Evolutionary conservation across 2,113 vertebrate species (phyloP), one percentile per base, ranked within the genome.

Genomic region (Sander lucioperca): DNA sequence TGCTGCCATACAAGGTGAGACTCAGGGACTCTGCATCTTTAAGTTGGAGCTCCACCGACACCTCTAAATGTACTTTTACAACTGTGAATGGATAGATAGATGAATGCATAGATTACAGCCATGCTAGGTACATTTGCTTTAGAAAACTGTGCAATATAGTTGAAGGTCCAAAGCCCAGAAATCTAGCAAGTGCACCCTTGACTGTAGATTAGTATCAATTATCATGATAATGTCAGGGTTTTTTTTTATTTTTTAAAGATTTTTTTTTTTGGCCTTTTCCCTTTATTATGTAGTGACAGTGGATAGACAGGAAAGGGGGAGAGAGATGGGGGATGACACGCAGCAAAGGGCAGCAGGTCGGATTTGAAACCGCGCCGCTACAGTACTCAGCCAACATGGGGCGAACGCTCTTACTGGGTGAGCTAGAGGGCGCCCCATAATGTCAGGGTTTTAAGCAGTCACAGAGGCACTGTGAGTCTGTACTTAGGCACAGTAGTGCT

Each of bases 31-130:
- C 56, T 9, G 53, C 16, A 0, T 74, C 56, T 18, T 21, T 27
- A 3, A 91, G 58, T 1, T 80, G 86, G 50, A 94, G 68, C 61
- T 82, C n/a, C 11, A 88, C 59, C 14, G 77, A 88, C 43, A 92
- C 71, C 58, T 91, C 74, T 6, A 91, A 21, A 62, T 63, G 6
- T 13, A 66, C 47, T 16, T 67, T 14, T 15, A 33, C 0, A 73
- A 21, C 91, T 91, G 81, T 51, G 14, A 56, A 56, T 9, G 18
- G 25, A 74, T 1, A 30, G 18, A 64, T n/a, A 57, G 74, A 77
- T 43, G 23, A 36, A 56, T 56, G 12, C 6, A 45, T 51, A 14
- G 25, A 53, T 68, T 48, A 19, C 23, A 65, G 63, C 39, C 39
- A 15, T 25, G 33, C 56, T 65, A 16, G 7, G 4, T 18, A 48